Conservation (phyloP, 2,113 vertebrate species). For the Galeopterus variegatus region DNA sequence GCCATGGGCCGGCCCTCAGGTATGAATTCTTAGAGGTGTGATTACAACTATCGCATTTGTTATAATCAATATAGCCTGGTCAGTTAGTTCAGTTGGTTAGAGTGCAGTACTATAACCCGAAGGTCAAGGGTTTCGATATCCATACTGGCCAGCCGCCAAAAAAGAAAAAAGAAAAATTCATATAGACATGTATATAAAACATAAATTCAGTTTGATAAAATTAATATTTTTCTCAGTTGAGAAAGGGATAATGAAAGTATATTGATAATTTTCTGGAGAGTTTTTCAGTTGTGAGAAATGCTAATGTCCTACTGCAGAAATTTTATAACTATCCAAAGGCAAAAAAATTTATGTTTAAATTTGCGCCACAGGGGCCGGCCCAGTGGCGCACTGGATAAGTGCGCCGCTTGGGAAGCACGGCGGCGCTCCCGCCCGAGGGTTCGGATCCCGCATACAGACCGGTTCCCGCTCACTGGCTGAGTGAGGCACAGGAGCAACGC, state of each 20-base stretch:
- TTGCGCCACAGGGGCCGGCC: no score
- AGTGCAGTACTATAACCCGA: no score
- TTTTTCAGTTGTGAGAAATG: background rate
- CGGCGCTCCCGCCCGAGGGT: no score
- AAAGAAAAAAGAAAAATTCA: background rate
- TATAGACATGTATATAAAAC: background rate
- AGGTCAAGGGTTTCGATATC: no score
- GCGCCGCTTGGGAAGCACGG: no score
- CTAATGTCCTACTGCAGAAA: background rate
- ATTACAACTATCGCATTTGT: background rate
- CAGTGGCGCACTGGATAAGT: no score
- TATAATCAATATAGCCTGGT: background rate
- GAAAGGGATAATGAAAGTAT: background rate
- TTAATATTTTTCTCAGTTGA: background rate
- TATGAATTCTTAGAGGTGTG: constrained; percentile 73
- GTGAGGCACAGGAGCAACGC: no score
- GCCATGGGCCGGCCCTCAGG: constrained; percentile 83
- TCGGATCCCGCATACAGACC: no score
- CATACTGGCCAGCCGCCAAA: no score
- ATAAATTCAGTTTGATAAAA: background rate
- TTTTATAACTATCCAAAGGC: background rate
- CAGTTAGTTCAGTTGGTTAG: no score
- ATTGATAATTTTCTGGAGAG: background rate
- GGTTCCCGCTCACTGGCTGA: no score
- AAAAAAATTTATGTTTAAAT: background rate